Conservation (phyloP, 1,140 invertebrate species). For the Vanessa tameamea region DNA sequence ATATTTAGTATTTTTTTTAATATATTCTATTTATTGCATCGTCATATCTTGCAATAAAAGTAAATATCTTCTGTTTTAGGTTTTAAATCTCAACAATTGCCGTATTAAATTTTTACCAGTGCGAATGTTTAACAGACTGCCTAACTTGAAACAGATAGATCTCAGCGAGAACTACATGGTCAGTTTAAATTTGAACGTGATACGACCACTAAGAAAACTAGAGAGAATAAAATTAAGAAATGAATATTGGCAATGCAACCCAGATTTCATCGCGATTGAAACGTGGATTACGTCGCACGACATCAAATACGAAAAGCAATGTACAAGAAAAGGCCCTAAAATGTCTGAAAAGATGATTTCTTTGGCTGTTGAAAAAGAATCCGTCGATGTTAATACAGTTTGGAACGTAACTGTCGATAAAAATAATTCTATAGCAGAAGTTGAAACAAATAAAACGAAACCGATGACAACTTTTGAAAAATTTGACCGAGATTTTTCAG, state of each 20-base stretch:
- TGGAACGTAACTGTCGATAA: conserved; percentile 66
- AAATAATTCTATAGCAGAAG: conserved; percentile 38
- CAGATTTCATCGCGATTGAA: conserved; percentile 64
- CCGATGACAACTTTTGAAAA: conserved; percentile 63
- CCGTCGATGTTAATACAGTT: conserved; percentile 60
- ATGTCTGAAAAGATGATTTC: conserved; percentile 77
- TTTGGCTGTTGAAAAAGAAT: conserved; percentile 44
- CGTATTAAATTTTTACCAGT: conserved; percentile 73
- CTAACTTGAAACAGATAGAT: conserved; percentile 77
- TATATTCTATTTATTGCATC: too few species aligned
- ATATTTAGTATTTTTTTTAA: too few species aligned
- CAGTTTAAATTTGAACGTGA: conserved; percentile 62
- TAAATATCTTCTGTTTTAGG: conserved; percentile 58
- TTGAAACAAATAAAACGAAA: conserved; percentile 35
- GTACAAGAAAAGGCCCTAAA: conserved; percentile 56
- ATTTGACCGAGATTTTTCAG: conserved; percentile 71
- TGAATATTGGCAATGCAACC: conserved; percentile 74
- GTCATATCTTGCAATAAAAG: background rate
- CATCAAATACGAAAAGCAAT: conserved; percentile 65
- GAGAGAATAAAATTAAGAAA: conserved; percentile 69
- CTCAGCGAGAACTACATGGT: conserved; percentile 78
- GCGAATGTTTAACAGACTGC: conserved; percentile 70
- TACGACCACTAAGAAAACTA: conserved; percentile 70
- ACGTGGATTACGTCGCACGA: conserved; percentile 61
- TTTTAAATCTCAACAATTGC: conserved; percentile 79